phyloP scores from a whole-genome alignment of 2,113 vertebrate species.

The Lates calcarifer region DNA sequence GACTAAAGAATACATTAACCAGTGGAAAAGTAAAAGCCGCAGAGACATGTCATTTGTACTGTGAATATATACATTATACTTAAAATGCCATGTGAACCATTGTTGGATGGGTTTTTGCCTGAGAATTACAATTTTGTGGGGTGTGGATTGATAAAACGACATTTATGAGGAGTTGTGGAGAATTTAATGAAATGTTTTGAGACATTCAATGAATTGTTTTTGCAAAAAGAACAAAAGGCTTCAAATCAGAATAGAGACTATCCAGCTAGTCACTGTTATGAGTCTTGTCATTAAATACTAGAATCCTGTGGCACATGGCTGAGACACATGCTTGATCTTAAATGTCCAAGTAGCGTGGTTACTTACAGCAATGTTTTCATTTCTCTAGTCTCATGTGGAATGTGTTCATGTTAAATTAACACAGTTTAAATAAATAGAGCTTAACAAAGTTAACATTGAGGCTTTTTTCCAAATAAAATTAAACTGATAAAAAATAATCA shows the following conservation, averaged over 20 bases:
- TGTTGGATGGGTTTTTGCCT: not conserved
- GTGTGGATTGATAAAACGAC: not conserved
- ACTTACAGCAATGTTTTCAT: not conserved
- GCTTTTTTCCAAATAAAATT: slow-evolving; percentile 10
- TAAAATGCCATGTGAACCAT: not conserved
- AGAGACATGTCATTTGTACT: not conserved
- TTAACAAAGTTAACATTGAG: slow-evolving; percentile 6
- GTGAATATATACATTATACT: not conserved
- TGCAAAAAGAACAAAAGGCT: not conserved
- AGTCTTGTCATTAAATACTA: not conserved
- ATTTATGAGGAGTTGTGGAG: not conserved
- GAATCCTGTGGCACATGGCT: not conserved
- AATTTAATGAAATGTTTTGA: not conserved
- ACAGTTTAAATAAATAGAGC: slow-evolving; percentile 6
- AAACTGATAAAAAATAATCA: not conserved
- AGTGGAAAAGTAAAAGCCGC: not conserved
- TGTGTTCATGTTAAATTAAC: not conserved
- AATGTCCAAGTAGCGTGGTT: not conserved
- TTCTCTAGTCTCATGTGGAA: slow-evolving; percentile 2
- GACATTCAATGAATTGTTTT: not conserved
- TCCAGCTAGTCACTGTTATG: not conserved
- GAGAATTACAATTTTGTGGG: not conserved
- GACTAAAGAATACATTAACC: not conserved
- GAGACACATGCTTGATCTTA: not conserved
- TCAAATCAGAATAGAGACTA: not conserved